These are phyloP conservation scores for Neuroterus valhalla DNA, from an alignment of 1,140 invertebrate species.

Conservation along the genomic window DNA sequence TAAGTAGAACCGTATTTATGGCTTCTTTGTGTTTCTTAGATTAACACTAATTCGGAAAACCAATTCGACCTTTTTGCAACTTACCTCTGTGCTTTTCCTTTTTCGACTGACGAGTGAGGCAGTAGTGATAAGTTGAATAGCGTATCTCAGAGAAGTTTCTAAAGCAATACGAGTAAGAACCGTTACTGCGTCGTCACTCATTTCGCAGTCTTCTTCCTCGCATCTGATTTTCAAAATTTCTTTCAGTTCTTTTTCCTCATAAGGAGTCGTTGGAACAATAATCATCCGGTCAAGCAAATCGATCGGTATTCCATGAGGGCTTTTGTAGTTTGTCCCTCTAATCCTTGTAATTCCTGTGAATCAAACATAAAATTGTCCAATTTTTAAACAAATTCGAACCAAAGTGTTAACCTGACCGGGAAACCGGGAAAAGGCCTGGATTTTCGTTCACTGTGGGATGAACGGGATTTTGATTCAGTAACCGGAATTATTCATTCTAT, in stretches of 20 bases:
- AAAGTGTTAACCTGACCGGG: too few species aligned
- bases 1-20: constrained; percentile 5
- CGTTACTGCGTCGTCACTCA: constrained; percentile 92
- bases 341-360: constrained; percentile 88
- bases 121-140: constrained; percentile 98
- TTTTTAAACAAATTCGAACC: too few species aligned
- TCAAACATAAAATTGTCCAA: constrained; percentile 26
- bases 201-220: constrained; percentile 98
- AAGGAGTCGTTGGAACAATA: constrained; percentile 93
- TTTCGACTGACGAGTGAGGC: constrained; percentile 90
- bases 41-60: constrained; percentile 30
- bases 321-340: constrained; percentile 93
- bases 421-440: too few species aligned
- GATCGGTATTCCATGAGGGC: constrained; percentile 97
- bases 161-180: constrained; percentile 94
- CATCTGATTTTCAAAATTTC: constrained; percentile 95
- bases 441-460: too few species aligned
- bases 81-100: constrained; percentile 89
- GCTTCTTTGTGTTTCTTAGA: constrained; percentile 26
- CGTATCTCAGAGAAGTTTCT: constrained; percentile 95
- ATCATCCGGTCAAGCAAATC: constrained; percentile 97
- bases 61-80: neutral
- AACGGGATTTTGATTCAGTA: too few species aligned
- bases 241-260: constrained; percentile 91
- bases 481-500: too few species aligned